These are phyloP conservation scores for Clarias fuscus DNA, from an alignment of 2,797 vertebrate species.

Conservation along the genomic window DNA sequence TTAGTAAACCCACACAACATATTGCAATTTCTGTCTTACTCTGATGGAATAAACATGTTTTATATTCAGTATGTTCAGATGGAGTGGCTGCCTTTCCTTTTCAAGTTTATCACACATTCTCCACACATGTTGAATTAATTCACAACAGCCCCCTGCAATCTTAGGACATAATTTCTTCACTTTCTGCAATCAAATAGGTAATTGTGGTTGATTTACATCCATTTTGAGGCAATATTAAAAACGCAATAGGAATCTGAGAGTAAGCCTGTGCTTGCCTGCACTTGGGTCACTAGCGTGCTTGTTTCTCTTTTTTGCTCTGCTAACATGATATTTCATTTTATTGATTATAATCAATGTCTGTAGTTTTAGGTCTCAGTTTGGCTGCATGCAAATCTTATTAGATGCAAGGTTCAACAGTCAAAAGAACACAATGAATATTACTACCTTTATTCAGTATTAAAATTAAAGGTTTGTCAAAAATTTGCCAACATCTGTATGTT, in stretches of 20 bases:
- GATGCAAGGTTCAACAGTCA: background rate
- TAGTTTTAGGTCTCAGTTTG: constrained; percentile 15
- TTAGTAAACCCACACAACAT: background rate
- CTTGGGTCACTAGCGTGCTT: constrained; percentile 18
- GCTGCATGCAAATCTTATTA: background rate
- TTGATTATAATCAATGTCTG: background rate
- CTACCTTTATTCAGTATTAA: background rate
- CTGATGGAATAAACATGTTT: background rate
- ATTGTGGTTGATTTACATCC: constrained; percentile 54
- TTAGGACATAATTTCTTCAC: constrained; percentile 42
- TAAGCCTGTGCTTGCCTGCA: constrained; percentile 21
- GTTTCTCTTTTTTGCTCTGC: constrained; percentile 24
- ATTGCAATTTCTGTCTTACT: background rate
- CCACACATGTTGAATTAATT: constrained; percentile 53
- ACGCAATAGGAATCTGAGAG: constrained; percentile 37
- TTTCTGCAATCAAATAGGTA: constrained; percentile 41
- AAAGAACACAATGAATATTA: background rate
- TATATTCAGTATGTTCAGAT: constrained; percentile 31
- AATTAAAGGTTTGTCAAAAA: background rate
- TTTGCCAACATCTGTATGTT: background rate
- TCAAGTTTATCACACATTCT: constrained; percentile 52
- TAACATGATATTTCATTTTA: constrained; percentile 16
- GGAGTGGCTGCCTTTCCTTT: constrained; percentile 34
- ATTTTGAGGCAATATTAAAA: constrained; percentile 43
- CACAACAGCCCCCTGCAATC: constrained; percentile 46